phyloP scores from a whole-genome alignment of 1,140 invertebrate species.

The Drosophila sulfurigaster region DNA sequence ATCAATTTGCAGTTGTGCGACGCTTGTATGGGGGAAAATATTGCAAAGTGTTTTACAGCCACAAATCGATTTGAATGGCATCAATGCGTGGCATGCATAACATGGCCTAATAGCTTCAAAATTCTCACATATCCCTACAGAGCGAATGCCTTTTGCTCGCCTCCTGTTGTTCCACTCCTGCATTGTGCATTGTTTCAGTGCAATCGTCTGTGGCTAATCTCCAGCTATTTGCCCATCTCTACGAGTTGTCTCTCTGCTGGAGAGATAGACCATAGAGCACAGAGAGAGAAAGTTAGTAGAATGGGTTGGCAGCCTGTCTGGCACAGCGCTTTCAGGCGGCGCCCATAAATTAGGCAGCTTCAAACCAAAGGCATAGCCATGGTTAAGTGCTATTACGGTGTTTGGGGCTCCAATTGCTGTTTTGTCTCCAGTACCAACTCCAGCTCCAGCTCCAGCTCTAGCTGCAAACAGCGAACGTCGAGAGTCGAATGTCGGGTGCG shows the following conservation, averaged over 20 bases:
- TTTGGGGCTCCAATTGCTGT: constrained; percentile 18
- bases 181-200: constrained; percentile 68
- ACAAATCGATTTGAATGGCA: constrained; percentile 44
- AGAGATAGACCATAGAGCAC: neutral
- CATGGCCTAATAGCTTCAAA: constrained; percentile 32
- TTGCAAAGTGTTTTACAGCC: constrained; percentile 28
- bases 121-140: constrained; percentile 22
- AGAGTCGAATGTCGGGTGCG: too few species aligned
- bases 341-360: constrained; percentile 75
- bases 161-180: constrained; percentile 7
- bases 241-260: constrained; percentile 21
- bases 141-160: neutral
- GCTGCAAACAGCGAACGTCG: constrained; percentile 6
- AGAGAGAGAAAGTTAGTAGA: neutral
- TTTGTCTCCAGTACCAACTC: constrained; percentile 25
- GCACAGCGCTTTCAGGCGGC: constrained; percentile 50
- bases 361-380: constrained; percentile 28
- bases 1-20: constrained; percentile 34
- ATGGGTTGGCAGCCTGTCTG: constrained; percentile 7
- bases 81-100: constrained; percentile 43
- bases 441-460: neutral
- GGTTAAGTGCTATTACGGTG: constrained; percentile 66
- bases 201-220: constrained; percentile 80
- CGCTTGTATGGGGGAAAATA: neutral
- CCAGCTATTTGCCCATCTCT: constrained; percentile 59